Percentiles rank a stretch among this genome's conserved stretches.
Conservation (phyloP, 2,113 vertebrate genomes). For the Pelecanoides urinatrix region DNA sequence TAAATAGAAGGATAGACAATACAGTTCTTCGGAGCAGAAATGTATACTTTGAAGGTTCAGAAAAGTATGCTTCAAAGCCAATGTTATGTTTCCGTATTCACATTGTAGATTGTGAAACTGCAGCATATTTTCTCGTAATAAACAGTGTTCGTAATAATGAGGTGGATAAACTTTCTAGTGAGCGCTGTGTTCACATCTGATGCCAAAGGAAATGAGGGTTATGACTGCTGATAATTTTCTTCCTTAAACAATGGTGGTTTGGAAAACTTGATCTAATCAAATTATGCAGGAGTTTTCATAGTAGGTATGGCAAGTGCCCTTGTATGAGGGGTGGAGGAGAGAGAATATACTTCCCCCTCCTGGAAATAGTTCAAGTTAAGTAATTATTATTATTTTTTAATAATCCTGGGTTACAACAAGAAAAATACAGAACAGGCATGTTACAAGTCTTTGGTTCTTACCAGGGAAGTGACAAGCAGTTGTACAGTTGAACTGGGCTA, state of each 20-base stretch:
- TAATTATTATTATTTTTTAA: neutral
- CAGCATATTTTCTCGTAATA: neutral
- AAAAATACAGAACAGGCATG: neutral
- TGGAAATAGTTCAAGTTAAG: neutral
- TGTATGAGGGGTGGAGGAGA: neutral
- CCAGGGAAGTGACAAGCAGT: neutral
- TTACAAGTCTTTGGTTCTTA: neutral
- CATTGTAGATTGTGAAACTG: neutral
- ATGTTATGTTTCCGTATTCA: neutral
- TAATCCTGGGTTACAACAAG: neutral
- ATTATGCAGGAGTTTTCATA: neutral
- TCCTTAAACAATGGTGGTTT: conserved; percentile 4
- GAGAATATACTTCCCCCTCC: neutral
- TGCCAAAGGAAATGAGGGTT: neutral
- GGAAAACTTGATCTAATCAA: neutral
- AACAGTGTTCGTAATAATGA: neutral
- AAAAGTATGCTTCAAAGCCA: neutral
- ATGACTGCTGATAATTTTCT: neutral
- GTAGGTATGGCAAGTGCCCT: neutral
- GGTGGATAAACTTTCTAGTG: neutral
- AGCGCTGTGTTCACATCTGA: neutral
- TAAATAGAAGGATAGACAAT: neutral
- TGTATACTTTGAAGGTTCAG: neutral
- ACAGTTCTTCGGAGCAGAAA: neutral
- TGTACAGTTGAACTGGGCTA: neutral